These are phyloP conservation scores for Bos indicus DNA, from an alignment of 2,113 vertebrate genomes.

Conservation along the genomic window DNA sequence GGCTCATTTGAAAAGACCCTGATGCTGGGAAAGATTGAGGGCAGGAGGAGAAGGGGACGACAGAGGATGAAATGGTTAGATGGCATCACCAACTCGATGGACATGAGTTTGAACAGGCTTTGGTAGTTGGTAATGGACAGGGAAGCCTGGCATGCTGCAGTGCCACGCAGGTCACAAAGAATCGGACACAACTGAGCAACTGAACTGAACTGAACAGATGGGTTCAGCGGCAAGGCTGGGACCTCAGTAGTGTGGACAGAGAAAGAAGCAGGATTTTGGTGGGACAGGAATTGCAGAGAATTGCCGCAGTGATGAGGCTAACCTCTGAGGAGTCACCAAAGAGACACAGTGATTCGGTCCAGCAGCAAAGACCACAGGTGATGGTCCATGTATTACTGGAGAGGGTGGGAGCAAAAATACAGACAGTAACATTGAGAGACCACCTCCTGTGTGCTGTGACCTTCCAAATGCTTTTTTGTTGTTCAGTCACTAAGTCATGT, in stretches of 20 bases:
- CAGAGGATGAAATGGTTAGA: not conserved
- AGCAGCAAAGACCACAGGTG: not conserved
- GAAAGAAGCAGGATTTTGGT: not conserved
- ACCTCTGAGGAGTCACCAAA: not conserved
- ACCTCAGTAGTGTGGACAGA: not conserved
- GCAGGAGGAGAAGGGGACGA: not conserved
- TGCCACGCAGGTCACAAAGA: not conserved
- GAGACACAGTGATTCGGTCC: not conserved
- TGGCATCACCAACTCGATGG: not conserved
- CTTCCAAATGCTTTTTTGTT: not conserved
- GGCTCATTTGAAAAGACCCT: not conserved
- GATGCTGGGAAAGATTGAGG: not conserved
- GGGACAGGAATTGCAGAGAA: not conserved
- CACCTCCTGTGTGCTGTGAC: not conserved
- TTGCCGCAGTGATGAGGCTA: not conserved
- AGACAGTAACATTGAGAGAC: not conserved
- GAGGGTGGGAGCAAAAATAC: not conserved
- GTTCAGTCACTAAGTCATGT: not conserved
- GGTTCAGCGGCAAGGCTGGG: not conserved
- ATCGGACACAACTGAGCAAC: not conserved
- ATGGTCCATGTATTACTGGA: not conserved
- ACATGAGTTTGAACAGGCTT: not conserved
- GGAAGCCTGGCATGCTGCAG: not conserved
- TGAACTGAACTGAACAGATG: not conserved
- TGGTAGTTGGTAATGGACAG: not conserved